A percentile compares a stretch with the other conserved stretches of the same genome.
Evolutionary conservation across 2,888 invertebrate species (phyloP).

Genomic region (Panzeria rudis): DNA sequence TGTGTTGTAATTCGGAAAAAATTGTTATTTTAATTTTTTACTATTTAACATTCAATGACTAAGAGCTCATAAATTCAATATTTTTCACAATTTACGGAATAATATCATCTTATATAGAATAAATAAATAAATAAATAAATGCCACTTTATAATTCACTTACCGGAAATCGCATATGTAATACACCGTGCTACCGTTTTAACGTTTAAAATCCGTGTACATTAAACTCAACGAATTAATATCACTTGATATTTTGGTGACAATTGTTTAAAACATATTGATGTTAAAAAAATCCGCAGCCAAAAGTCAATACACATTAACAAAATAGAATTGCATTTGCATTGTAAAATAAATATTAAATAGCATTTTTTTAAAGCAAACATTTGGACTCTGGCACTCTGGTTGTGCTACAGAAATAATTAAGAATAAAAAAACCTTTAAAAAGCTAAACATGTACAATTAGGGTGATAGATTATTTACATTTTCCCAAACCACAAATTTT

Average conservation of each 20-base stretch:
- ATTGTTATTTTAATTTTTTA: too few relatives aligned
- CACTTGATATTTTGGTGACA: conserved; percentile 12
- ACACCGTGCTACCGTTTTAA: background rate
- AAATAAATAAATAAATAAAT: background rate
- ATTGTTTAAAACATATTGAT: conserved; percentile 17
- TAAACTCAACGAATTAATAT: background rate
- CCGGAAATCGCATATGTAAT: background rate
- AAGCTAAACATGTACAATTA: background rate
- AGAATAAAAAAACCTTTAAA: background rate
- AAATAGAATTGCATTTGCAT: conserved; percentile 51
- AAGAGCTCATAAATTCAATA: background rate
- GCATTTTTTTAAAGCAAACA: conserved; percentile 10
- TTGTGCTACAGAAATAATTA: conserved; percentile 16
- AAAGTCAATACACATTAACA: conserved; percentile 33
- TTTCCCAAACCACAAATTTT: background rate
- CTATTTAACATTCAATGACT: background rate
- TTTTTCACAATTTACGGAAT: background rate
- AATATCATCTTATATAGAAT: background rate
- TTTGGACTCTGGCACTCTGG: conserved; percentile 31
- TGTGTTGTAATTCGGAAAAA: too few relatives aligned
- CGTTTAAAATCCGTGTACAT: background rate
- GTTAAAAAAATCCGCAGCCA: conserved; percentile 2
- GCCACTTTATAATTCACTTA: background rate
- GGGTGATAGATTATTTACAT: background rate
- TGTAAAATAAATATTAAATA: conserved; percentile 38